These are phyloP conservation scores for Fregetta grallaria DNA, from an alignment of 2,113 vertebrate species.

Conservation along the genomic window DNA sequence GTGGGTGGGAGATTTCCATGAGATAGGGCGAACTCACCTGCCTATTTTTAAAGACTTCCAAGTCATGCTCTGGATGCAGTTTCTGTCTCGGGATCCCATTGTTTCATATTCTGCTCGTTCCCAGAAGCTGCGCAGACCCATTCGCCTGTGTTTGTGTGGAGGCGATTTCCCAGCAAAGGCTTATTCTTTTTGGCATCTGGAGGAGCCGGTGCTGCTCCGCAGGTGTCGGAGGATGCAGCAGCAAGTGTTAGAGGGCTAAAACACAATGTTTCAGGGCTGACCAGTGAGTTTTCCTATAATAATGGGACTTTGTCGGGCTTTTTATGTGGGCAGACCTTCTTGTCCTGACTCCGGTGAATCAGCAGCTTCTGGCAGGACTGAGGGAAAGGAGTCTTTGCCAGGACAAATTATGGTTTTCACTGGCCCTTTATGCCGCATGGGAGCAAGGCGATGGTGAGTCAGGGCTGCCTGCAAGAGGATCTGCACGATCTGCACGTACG, in stretches of 20 bases:
- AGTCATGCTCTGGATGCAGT: background rate
- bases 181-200: background rate
- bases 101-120: background rate
- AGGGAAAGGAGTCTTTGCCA: background rate
- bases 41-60: background rate
- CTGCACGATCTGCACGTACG: constrained; percentile 30
- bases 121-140: background rate
- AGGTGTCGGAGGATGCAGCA: background rate
- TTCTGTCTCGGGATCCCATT: fast-evolving
- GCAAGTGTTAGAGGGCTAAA: constrained; percentile 50
- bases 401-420: constrained; percentile 22
- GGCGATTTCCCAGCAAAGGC: background rate
- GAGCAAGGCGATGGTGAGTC: constrained; percentile 40
- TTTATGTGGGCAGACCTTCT: constrained; percentile 33
- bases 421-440: constrained; percentile 42
- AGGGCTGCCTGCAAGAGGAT: background rate
- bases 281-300: constrained; percentile 5
- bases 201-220: background rate
- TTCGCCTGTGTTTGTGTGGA: fast-evolving
- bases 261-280: constrained; percentile 15
- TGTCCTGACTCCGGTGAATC: constrained; percentile 50
- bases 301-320: constrained; percentile 1
- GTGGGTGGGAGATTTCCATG: background rate
- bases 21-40: background rate
- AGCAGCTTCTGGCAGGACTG: constrained; percentile 44